phyloP scores from a whole-genome alignment of 2,797 vertebrate genomes.

The Xenops minutus region DNA sequence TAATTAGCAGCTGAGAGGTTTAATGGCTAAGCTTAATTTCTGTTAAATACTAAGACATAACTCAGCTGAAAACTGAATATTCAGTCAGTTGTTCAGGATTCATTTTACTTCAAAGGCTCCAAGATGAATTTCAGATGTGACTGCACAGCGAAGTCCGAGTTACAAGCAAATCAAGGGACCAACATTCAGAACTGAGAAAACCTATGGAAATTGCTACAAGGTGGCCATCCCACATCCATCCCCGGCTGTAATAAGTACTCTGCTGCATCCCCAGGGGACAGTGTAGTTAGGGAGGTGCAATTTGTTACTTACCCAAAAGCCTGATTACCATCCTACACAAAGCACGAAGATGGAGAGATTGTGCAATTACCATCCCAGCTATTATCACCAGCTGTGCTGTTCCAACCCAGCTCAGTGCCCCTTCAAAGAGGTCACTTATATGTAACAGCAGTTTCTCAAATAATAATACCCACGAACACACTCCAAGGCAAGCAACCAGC shows the following conservation, averaged over 20 bases:
- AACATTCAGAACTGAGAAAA: not conserved
- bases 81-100: not conserved
- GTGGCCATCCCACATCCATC: not conserved
- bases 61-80: not conserved
- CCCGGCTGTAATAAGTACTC: not conserved
- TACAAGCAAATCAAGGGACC: not conserved
- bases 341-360: not conserved
- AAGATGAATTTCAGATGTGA: not conserved
- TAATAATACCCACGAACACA: not conserved
- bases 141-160: not conserved
- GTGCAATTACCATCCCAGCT: not conserved
- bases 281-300: not conserved
- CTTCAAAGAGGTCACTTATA: not conserved
- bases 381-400: not conserved
- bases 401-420: not conserved
- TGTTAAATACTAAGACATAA: not conserved
- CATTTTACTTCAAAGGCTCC: not conserved
- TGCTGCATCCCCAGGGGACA: not conserved
- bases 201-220: not conserved
- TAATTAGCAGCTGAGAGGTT: slow-evolving; percentile 18
- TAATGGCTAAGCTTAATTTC: slow-evolving; percentile 1
- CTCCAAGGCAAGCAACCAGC: not conserved
- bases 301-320: not conserved
- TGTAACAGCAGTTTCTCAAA: not conserved
- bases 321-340: not conserved